phyloP scores from a whole-genome alignment of 2,113 vertebrate species.

The Isichthys henryi region DNA sequence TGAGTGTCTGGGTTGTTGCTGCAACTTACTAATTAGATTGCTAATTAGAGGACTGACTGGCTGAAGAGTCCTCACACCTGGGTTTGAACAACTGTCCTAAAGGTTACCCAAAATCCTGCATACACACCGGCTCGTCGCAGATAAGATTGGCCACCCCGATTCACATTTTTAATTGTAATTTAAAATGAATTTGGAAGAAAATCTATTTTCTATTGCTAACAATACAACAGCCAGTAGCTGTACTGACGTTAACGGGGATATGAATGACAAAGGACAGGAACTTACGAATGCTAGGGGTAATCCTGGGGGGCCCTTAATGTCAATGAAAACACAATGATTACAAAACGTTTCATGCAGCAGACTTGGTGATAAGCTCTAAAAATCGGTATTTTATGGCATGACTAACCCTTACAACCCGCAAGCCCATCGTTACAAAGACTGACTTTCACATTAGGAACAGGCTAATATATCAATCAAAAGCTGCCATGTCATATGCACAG shows the following conservation, averaged over 20 bases:
- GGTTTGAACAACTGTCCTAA: too few relatives aligned
- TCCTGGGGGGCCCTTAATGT: conserved; percentile 61
- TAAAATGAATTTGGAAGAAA: not conserved
- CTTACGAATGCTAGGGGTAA: conserved; percentile 74
- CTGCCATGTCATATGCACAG: not conserved
- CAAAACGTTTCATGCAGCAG: not conserved
- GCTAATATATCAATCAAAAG: not conserved
- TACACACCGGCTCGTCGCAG: too few relatives aligned
- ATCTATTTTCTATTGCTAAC: not conserved
- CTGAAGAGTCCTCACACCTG: too few relatives aligned
- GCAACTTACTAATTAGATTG: too few relatives aligned
- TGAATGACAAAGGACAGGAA: conserved; percentile 25
- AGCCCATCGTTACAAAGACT: not conserved
- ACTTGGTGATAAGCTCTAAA: not conserved
- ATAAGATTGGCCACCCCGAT: not conserved
- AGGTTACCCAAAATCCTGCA: too few relatives aligned
- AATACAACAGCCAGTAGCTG: not conserved
- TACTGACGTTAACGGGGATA: not conserved
- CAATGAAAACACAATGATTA: conserved; percentile 23
- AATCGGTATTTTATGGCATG: not conserved
- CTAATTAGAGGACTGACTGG: too few relatives aligned
- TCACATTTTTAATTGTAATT: not conserved
- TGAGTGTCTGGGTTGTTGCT: too few relatives aligned
- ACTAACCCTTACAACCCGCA: not conserved
- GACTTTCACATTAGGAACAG: not conserved